A percentile compares a stretch with the other conserved stretches of the same genome.
Evolutionary conservation across 2,113 vertebrate genomes (phyloP).

Genomic region (Pluvialis apricaria): DNA sequence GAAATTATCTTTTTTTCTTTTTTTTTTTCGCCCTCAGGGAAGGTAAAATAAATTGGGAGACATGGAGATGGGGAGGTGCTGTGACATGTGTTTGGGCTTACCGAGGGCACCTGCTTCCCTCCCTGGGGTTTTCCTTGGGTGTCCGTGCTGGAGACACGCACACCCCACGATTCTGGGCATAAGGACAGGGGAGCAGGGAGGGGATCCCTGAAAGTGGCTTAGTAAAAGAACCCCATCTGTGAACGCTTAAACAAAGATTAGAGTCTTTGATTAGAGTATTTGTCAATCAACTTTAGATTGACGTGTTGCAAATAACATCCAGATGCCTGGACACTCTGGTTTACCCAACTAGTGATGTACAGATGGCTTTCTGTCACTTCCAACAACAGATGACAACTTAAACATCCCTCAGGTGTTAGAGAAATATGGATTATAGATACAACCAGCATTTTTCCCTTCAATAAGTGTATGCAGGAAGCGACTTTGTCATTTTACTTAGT

Average conservation of each 20-base stretch:
- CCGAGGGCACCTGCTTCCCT: neutral
- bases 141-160: accelerated
- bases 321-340: neutral
- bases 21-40: neutral
- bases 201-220: neutral
- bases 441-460: neutral
- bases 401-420: neutral
- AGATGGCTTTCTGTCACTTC: neutral
- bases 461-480: neutral
- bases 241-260: neutral
- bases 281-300: neutral
- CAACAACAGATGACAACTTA: neutral
- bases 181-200: neutral
- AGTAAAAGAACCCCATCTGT: neutral
- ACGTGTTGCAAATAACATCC: neutral
- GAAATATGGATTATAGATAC: neutral
- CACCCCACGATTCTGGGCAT: accelerated
- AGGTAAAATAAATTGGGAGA: neutral
- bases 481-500: neutral
- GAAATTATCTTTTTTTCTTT: too few species aligned
- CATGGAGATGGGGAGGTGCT: neutral
- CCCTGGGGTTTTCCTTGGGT: neutral
- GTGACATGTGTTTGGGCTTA: neutral
- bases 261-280: neutral
- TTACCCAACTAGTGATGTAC: neutral